Evolutionary conservation across 2,113 vertebrate species (phyloP), one percentile per base, ranked within the genome.

Genomic region (Regulus satrapa): DNA sequence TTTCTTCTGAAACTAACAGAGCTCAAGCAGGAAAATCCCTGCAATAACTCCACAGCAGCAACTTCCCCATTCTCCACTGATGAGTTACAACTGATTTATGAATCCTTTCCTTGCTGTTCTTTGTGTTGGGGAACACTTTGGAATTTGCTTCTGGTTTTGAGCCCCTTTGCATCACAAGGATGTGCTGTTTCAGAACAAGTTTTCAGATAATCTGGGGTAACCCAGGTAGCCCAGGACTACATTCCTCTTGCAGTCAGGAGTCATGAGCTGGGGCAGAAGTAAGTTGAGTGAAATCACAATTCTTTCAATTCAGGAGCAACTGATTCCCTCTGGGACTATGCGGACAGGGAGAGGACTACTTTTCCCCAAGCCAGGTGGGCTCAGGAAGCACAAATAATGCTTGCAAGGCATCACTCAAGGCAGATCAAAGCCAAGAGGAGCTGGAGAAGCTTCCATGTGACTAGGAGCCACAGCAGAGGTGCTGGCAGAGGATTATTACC

Each of bases 31-130:
- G 63, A 87, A 93, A 85, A 88, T 77, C 41, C 32, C 61, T 24
- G 12, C 28, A 83, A 43, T n/a, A 62, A 89, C 29, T 55, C 31
- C 46, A 18, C 0, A 0, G 77, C 8, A 2, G 31, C 0, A 0
- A 0, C n/a, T 54, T 89, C 32, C 69, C 68, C 45, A 0, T 36
- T 78, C 38, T 59, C 46, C 0, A 1, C 18, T 13, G 73, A 51
- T 21, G 43, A 71, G 52, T 40, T 77, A 83, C 1, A 6, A 75
- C 19, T 34, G 59, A 88, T 43, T 46, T n/a, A 76, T 1, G 13
- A 49, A 83, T 68, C 25, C 68, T 63, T 31, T 66, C 31, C 31
- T 63, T 59, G 46, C 24, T 83, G 21, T 29, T 55, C 24, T 29
- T 74, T 67, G 46, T 55, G 32, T 3, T 61, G 16, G 17, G 54